Percentiles rank a stretch among this genome's conserved stretches.
Evolutionary conservation across 2,797 vertebrate genomes (phyloP).

Genomic region (Percopsis omiscomaycus): DNA sequence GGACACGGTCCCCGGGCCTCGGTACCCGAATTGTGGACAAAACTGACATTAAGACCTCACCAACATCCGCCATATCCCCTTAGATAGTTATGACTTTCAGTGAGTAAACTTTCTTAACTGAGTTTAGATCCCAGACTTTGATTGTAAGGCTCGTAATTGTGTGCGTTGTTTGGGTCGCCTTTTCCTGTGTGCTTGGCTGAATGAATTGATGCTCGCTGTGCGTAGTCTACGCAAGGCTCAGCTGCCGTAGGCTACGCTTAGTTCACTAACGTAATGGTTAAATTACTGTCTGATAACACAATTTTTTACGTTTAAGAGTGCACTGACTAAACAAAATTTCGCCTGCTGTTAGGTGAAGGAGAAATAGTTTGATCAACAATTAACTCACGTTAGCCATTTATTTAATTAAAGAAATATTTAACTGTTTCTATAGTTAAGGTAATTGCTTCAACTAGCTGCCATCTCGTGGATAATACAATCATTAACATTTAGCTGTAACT

Average conservation of each 20-base stretch:
- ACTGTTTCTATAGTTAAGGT: too few relatives aligned
- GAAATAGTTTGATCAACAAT: too few relatives aligned
- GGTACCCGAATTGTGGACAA: slow-evolving; percentile 94
- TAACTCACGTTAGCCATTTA: too few relatives aligned
- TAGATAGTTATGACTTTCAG: slow-evolving; percentile 48
- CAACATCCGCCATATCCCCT: slow-evolving; percentile 85
- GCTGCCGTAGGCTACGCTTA: slow-evolving; percentile 21
- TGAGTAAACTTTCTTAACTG: slow-evolving; percentile 52
- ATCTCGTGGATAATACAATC: too few relatives aligned
- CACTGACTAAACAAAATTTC: too few relatives aligned
- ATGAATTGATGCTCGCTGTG: slow-evolving; percentile 65
- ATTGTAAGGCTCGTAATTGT: slow-evolving; percentile 54
- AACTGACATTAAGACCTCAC: slow-evolving; percentile 92
- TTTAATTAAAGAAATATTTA: too few relatives aligned
- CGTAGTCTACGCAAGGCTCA: slow-evolving; percentile 59
- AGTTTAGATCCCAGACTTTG: slow-evolving; percentile 56
- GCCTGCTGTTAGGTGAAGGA: too few relatives aligned
- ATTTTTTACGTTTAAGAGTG: background rate
- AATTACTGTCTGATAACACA: background rate
- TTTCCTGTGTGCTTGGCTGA: slow-evolving; percentile 51
- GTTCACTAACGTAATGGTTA: slow-evolving; percentile 51
- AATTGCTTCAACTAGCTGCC: too few relatives aligned
- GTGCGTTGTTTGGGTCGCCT: slow-evolving; percentile 33
- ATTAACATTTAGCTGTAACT: too few relatives aligned
- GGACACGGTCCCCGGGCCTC: slow-evolving; percentile 94